Percentiles rank a stretch among this genome's conserved stretches.
phyloP scores from a whole-genome alignment of 53 echinoderm and acorn worm species.

The Holothuria leucospilota region DNA sequence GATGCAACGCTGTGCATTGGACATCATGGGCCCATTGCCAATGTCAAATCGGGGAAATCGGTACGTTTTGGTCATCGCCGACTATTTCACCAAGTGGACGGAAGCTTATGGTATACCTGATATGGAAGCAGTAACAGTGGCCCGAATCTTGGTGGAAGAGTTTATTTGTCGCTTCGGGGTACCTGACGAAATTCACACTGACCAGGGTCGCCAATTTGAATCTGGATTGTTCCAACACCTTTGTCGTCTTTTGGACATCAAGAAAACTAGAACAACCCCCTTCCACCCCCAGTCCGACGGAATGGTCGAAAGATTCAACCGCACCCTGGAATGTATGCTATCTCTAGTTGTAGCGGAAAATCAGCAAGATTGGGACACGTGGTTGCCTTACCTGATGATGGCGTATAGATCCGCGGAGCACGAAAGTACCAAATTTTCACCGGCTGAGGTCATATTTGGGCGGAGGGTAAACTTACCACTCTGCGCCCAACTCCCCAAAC shows the following conservation, averaged over 20 bases:
- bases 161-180: constrained; percentile 38
- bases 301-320: not conserved
- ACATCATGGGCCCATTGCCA: not conserved
- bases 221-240: not conserved
- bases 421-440: too few species aligned
- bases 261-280: constrained; percentile 4
- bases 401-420: too few species aligned
- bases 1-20: constrained; percentile 24
- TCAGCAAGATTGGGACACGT: too few species aligned
- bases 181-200: constrained; percentile 1
- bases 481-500: too few species aligned
- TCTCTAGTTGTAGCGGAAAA: too few species aligned
- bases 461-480: too few species aligned
- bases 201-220: constrained; percentile 18
- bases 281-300: constrained; percentile 1
- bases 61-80: not conserved
- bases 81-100: too few species aligned
- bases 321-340: too few species aligned
- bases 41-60: constrained; percentile 1
- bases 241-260: constrained; percentile 15
- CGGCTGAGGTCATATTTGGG: too few species aligned
- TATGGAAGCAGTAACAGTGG: constrained; percentile 39
- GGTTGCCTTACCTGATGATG: too few species aligned
- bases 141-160: constrained; percentile 15
- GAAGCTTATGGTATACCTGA: constrained; percentile 36